These are phyloP conservation scores for Lonchura striata DNA, from an alignment of 2,113 vertebrate genomes.

Conservation along the genomic window DNA sequence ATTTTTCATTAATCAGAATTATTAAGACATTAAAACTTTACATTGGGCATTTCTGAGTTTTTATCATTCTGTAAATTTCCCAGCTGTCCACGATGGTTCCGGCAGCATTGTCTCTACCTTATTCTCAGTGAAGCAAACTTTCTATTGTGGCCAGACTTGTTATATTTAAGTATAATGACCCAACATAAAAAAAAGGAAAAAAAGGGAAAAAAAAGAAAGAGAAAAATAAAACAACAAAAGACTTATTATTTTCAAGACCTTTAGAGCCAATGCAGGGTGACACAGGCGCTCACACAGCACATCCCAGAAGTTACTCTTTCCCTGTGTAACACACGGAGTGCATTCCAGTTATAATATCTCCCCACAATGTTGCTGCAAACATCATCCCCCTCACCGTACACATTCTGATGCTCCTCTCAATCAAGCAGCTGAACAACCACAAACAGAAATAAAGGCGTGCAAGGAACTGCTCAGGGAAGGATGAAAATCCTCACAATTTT, in stretches of 20 bases:
- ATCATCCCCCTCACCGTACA: background rate
- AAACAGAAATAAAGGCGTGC: background rate
- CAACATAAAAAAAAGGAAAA: background rate
- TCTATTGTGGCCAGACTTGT: background rate
- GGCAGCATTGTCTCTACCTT: background rate
- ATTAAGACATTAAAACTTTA: conserved; percentile 56
- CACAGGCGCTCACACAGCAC: background rate
- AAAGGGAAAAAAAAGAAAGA: too few species aligned
- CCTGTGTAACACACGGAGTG: background rate
- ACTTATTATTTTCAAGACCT: background rate
- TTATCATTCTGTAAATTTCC: conserved; percentile 30
- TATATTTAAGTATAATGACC: background rate
- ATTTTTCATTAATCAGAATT: conserved; percentile 61
- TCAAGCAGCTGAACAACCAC: background rate
- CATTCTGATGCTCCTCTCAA: conserved; percentile 1
- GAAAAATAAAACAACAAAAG: background rate
- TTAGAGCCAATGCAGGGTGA: background rate
- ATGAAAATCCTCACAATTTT: background rate
- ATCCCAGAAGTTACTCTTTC: background rate
- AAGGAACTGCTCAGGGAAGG: conserved; percentile 1
- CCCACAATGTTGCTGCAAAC: background rate
- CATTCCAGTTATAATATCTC: background rate
- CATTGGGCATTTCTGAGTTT: conserved; percentile 7
- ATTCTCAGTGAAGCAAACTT: background rate
- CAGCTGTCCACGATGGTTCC: background rate